A percentile compares a stretch with the other conserved stretches of the same genome.
phyloP scores from a whole-genome alignment of 2,888 invertebrate species.

The Harmothoe impar region DNA sequence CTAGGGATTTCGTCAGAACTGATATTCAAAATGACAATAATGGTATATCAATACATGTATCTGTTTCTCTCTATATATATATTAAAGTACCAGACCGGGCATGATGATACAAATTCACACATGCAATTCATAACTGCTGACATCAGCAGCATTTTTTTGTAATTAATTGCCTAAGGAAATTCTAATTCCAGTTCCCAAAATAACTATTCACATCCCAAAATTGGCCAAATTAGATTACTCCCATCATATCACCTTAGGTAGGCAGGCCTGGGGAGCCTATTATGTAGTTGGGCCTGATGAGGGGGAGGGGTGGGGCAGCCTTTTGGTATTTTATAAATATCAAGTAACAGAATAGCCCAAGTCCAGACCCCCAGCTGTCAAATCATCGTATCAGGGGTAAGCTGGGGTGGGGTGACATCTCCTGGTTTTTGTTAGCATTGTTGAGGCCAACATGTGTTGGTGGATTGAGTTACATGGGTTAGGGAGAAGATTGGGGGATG shows the following conservation, averaged over 20 bases:
- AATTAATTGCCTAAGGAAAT: too few species aligned
- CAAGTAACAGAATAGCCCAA: background rate
- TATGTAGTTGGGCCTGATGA: background rate
- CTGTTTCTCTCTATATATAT: too few species aligned
- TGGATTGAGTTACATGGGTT: background rate
- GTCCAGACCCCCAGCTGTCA: conserved; percentile 15
- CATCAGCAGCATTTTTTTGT: too few species aligned
- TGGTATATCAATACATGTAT: too few species aligned
- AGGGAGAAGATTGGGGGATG: background rate
- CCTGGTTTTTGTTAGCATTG: conserved; percentile 18
- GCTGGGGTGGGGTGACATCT: background rate
- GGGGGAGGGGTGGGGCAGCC: background rate
- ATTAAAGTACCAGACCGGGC: too few species aligned
- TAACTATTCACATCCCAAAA: background rate
- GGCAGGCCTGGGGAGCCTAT: too few species aligned
- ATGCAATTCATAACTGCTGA: too few species aligned
- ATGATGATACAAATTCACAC: too few species aligned
- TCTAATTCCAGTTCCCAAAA: too few species aligned
- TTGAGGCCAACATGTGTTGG: background rate
- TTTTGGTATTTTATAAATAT: conserved; percentile 30
- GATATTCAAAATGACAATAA: too few species aligned
- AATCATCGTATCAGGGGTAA: conserved; percentile 4
- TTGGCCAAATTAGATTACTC: background rate
- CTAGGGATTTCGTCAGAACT: too few species aligned
- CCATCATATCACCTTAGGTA: background rate